Conservation (phyloP, 2,888 invertebrate genomes). For the Drosophila demipolita region DNA sequence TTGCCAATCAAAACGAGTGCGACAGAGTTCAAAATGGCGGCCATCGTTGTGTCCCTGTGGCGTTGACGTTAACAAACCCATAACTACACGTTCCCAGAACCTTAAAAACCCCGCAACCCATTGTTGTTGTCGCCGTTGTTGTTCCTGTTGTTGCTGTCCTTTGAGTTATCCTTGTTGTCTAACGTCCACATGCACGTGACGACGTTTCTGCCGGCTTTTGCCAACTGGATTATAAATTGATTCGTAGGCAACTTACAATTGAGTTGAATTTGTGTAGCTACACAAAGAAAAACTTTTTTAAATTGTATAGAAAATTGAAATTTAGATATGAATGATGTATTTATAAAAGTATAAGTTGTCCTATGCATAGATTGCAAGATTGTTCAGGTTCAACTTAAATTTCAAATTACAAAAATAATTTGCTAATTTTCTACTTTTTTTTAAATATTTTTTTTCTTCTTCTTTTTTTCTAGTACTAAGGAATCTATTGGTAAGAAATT, state of each 20-base stretch:
- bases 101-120: slow-evolving; percentile 30
- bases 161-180: slow-evolving; percentile 47
- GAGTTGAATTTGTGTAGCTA: slow-evolving; percentile 70
- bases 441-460: not conserved
- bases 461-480: not conserved
- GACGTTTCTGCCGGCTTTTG: slow-evolving; percentile 56
- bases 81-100: slow-evolving; percentile 58
- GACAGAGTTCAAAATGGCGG: slow-evolving; percentile 71
- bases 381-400: not conserved
- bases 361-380: not conserved
- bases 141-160: slow-evolving; percentile 22
- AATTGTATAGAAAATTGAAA: no score
- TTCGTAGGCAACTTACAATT: slow-evolving; percentile 79
- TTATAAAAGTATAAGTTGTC: not conserved
- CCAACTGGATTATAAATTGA: slow-evolving; percentile 77
- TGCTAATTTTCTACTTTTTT: not conserved
- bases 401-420: not conserved
- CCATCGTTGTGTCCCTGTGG: slow-evolving; percentile 47
- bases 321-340: not conserved
- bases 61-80: slow-evolving; percentile 77
- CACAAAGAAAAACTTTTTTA: not conserved
- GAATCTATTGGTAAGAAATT: not conserved
- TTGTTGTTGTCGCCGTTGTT: slow-evolving; percentile 25
- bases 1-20: slow-evolving; percentile 73
- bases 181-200: slow-evolving; percentile 67